Evolutionary conservation across 2,888 invertebrate genomes (phyloP), one percentile per base, ranked within the genome.

Genomic region (Leptinotarsa rubiginosa): DNA sequence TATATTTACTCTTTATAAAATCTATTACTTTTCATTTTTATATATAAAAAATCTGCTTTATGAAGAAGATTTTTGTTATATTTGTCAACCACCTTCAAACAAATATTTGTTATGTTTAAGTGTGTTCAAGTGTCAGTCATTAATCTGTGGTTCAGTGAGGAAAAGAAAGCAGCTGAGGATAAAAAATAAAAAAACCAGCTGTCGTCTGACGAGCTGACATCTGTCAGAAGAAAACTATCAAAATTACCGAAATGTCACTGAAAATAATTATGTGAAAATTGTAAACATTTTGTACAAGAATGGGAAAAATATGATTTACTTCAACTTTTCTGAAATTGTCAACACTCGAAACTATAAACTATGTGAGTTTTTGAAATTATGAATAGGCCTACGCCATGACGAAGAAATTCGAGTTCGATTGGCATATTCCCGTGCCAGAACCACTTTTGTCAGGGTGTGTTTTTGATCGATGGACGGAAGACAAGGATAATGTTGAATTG

Each of bases 401-500:
- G 86, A 99, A 99, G 90, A 96, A 95, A 89, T 98, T 97, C 90
- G 98, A 99, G 88, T 99, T 99, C 91, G 95, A 97, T 91, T 99
- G 99, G 99, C 96, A 95, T 88, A 95, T 97, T 85, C 94, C 95
- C 76, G 96, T 99, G 81, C 98, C 98, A 65, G 95, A 96, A 85
- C 91, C 94, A 64, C 91, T 98, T 66, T 90, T 93, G 69, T 90
- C 92, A 86, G 99, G 99, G 72, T 95, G 95, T 82, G 91, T 93
- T 71, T 97, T 99, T 89, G 99, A 99, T 90, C 92, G 98, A 82
- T 99, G 98, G 98, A 96, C 97, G 74, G 99, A 99, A 89, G 98
- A 98, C 86, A 97, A 96, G 88, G 97, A 97, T 87, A 95, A 95
- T 85, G 93, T 94, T 65, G 97, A 97, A 82, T 90, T 94, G 73